A percentile compares a stretch with the other conserved stretches of the same genome.
phyloP scores from a whole-genome alignment of 2,113 vertebrate genomes.

The Chinchilla lanigera region DNA sequence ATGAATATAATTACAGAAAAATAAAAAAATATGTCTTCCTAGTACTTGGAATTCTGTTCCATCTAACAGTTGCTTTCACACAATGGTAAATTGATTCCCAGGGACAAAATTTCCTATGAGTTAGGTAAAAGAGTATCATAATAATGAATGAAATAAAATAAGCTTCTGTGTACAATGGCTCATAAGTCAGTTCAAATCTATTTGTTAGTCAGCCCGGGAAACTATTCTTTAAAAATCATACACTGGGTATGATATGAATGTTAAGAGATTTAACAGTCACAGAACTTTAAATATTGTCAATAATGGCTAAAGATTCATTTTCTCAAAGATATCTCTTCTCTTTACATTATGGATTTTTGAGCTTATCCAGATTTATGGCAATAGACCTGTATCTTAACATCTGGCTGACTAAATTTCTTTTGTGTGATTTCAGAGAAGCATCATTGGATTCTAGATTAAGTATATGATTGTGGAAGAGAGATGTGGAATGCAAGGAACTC shows the following conservation, averaged over 20 bases:
- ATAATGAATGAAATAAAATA: background rate
- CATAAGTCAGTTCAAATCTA: background rate
- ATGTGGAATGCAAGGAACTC: rapidly evolving
- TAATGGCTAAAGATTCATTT: background rate
- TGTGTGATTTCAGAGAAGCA: no score
- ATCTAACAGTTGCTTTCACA: no score
- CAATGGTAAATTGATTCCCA: background rate
- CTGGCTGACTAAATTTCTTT: background rate
- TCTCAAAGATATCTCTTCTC: background rate
- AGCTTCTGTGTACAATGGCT: background rate
- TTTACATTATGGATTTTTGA: background rate
- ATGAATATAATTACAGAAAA: background rate
- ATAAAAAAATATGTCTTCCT: background rate
- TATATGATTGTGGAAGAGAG: no score
- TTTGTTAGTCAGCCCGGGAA: background rate
- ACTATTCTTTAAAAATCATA: background rate
- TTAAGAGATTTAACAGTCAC: background rate
- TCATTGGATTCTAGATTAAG: background rate
- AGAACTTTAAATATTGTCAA: background rate
- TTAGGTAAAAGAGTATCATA: background rate
- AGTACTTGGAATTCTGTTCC: no score
- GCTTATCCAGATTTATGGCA: background rate
- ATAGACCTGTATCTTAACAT: background rate
- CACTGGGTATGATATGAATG: background rate
- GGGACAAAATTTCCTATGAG: background rate